Evolutionary conservation across 2,888 invertebrate species (phyloP), one percentile per base, ranked within the genome.

Genomic region (Ectobius pallidus): DNA sequence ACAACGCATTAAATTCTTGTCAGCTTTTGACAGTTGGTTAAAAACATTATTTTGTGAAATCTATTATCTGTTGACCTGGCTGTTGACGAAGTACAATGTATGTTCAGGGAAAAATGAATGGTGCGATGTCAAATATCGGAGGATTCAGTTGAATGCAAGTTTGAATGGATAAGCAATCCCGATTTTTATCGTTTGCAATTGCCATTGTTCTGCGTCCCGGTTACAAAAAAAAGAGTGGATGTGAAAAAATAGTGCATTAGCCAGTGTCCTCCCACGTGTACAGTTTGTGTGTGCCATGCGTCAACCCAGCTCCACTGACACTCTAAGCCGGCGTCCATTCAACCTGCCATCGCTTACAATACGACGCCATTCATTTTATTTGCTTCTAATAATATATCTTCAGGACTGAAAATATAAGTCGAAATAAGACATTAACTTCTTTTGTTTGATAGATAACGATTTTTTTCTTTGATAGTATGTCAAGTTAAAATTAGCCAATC

Each of bases 181-280:
- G 58, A 58, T 58, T 32, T 32, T 58, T 58, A 58, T 58, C 58
- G 9, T n/a, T n/a, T 16, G n/a, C 58, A 58, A 14, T 32, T 58
- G 4, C 30, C 32, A 16, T 58, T 32, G 4, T 58, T 58, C 30
- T 58, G 1, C 30, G 30, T n/a, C 18, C 58, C 11, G 16, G 22
- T 22, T 52, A 2, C n/a, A 46, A 46, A 18, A n/a, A n/a, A n/a
- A n/a, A n/a, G n/a, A n/a, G n/a, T n/a, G 46, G 46, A 22, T 0
- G 2, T 2, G 2, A 32, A 58, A 58, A 4, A 3, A 58, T 1
- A 55, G 55, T 11, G 3, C 55, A 25, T 25, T 18, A 30, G 58
- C n/a, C 30, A n/a, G 1, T 58, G 58, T 18, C 58, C 58, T 30
- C 58, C 58, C 30, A 55, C 55, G 55, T 27, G 55, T 22, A 55